Percentiles rank a stretch among this genome's conserved stretches.
Conservation (phyloP, 2,888 invertebrate genomes). For the Luffia ferchaultella region DNA sequence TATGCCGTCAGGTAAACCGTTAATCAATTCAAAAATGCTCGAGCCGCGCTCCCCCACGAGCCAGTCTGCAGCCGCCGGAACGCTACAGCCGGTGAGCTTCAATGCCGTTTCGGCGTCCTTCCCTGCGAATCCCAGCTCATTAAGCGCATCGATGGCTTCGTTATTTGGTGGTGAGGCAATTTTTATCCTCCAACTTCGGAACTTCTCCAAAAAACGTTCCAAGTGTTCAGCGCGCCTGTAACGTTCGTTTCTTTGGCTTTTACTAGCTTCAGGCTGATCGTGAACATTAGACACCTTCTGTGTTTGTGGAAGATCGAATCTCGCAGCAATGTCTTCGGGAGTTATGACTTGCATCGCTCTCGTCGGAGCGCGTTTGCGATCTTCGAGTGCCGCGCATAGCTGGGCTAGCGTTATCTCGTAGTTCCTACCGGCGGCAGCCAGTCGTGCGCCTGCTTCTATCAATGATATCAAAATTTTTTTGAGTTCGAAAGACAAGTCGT, state of each 20-base stretch:
- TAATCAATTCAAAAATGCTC: constrained; percentile 46
- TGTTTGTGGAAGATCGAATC: constrained; percentile 2
- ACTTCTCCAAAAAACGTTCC: constrained; percentile 45
- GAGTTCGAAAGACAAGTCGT: constrained; percentile 46
- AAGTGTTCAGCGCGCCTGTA: constrained; percentile 33
- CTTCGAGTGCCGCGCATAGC: constrained; percentile 42
- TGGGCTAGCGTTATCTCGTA: constrained; percentile 45
- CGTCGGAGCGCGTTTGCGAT: constrained; percentile 28
- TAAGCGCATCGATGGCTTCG: constrained; percentile 34
- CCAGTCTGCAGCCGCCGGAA: constrained; percentile 53
- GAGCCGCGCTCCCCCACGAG: constrained; percentile 50
- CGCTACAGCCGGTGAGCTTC: constrained; percentile 41
- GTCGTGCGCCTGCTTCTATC: constrained; percentile 49
- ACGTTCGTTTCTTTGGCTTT: constrained; percentile 19
- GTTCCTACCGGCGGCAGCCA: constrained; percentile 47
- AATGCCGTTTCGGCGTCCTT: constrained; percentile 43
- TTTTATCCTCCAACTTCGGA: constrained; percentile 39
- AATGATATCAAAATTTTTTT: constrained; percentile 50
- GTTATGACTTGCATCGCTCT: constrained; percentile 43
- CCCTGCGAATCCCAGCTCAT: constrained; percentile 38
- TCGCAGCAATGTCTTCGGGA: constrained; percentile 43
- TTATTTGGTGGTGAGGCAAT: constrained; percentile 39
- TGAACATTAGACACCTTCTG: neutral
- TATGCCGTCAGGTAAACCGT: constrained; percentile 45
- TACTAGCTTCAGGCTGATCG: constrained; percentile 3